Evolutionary conservation across 2,113 vertebrate genomes (phyloP), one percentile per base, ranked within the genome.

Genomic region (Hemicordylus capensis): DNA sequence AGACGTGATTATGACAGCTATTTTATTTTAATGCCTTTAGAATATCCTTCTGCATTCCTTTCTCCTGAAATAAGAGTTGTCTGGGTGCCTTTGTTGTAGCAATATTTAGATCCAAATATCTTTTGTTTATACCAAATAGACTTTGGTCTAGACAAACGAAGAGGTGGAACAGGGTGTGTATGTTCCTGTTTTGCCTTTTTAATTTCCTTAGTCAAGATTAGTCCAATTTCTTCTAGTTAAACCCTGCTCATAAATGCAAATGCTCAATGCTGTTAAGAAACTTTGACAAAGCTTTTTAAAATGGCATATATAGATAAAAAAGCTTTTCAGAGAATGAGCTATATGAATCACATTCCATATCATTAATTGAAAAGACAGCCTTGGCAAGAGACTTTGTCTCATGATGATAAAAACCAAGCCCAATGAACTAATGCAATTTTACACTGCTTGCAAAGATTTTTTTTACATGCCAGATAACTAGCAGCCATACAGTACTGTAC

Each of bases 221-320:
- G 83, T 84, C 80, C 93, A 44, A 92, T 92, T 92, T 90, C 61
- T 66, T 76, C 37, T 42, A 2, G 78, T 81, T 94, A 93, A 86
- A 69, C 67, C 85, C 75, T 87, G 90, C 81, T 66, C 83, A 46
- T 42, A 3, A 54, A 2, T 8, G 83, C 80, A 81, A 86, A 87
- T 59, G 31, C 64, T 0, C 3, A 81, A 58, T 84, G 17, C 48
- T 64, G 31, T 54, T 75, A 0, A 8, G 34, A 76, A 69, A 34
- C 74, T 82, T 80, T 51, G 39, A 54, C 76, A 87, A 3, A 34
- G 12, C 31, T 1, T 2, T 83, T 89, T 82, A 26, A 81, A 87
- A 82, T 42, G 58, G 51, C 51, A 77, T 61, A 76, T 22, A 7
- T 10, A n/a, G 39, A 76, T 82, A 75, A 79, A 78, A 14, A 44